phyloP scores from a whole-genome alignment of 1,140 invertebrate species.

The Lithobius niger region DNA sequence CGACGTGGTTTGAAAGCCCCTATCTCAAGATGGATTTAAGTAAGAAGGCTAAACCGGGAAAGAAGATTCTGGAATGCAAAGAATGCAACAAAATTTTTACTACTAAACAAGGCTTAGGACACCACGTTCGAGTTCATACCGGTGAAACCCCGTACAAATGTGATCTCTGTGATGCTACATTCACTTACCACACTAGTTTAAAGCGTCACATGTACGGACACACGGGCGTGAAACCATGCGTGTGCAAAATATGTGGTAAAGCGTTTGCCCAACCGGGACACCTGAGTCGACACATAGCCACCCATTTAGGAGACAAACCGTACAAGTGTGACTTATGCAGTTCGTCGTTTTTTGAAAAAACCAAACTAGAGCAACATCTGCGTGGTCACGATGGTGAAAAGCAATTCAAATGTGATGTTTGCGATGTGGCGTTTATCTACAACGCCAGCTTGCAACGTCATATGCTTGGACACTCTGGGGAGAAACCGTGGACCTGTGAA shows the following conservation, averaged over 20 bases:
- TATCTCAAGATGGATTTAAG: too few relatives aligned
- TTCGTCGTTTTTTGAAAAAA: background rate
- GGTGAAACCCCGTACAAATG: background rate
- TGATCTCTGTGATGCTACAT: background rate
- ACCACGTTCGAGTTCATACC: background rate
- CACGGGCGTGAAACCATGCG: background rate
- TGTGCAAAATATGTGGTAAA: background rate
- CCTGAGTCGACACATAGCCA: background rate
- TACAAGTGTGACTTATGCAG: background rate
- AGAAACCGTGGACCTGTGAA: conserved; percentile 22
- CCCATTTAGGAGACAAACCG: background rate
- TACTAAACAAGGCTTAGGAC: background rate
- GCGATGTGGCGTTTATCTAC: conserved; percentile 51
- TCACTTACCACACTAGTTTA: background rate
- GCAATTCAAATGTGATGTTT: background rate
- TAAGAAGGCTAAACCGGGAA: too few relatives aligned
- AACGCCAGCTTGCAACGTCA: conserved; percentile 64
- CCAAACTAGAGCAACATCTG: background rate
- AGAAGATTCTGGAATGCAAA: background rate
- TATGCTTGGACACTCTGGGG: conserved; percentile 61
- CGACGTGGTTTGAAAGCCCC: too few relatives aligned
- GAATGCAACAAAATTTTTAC: background rate
- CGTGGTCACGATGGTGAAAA: background rate
- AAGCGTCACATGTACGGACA: background rate
- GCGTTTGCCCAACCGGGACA: background rate